These are phyloP conservation scores for Rallus crepitans DNA, from an alignment of 2,797 vertebrate species.

Conservation along the genomic window DNA sequence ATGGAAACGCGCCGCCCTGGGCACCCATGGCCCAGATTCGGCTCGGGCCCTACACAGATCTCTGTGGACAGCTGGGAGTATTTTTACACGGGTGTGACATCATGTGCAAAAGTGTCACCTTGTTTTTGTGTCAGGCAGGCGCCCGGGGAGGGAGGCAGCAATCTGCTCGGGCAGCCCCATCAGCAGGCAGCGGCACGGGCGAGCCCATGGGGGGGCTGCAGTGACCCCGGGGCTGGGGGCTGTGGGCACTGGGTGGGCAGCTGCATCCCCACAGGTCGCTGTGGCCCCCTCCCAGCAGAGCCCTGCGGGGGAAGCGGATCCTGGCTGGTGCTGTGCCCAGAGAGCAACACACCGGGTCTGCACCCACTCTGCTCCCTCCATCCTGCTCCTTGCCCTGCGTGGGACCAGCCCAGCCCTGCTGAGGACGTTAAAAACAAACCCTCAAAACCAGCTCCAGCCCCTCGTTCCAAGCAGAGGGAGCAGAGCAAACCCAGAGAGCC, in stretches of 20 bases:
- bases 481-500: background rate
- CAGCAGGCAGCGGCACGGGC: fast-evolving
- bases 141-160: background rate
- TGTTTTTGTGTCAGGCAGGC: background rate
- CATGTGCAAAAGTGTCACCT: background rate
- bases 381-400: fast-evolving
- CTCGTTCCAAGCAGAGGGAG: background rate
- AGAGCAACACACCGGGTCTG: fast-evolving
- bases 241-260: background rate
- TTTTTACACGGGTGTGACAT: background rate
- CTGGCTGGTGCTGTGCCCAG: background rate
- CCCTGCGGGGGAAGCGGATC: fast-evolving
- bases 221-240: fast-evolving
- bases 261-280: background rate
- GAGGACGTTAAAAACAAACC: background rate
- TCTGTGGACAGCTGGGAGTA: background rate
- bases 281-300: fast-evolving
- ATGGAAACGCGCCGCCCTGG: background rate
- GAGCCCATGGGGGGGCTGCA: background rate
- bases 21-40: constrained; percentile 4
- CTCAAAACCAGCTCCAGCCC: background rate
- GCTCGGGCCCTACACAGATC: background rate
- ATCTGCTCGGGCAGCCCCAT: background rate
- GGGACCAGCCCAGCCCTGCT: background rate
- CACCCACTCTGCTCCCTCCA: background rate